These are phyloP conservation scores for Sinohyriopsis cumingii DNA, from an alignment of 2,888 invertebrate species.

Conservation along the genomic window DNA sequence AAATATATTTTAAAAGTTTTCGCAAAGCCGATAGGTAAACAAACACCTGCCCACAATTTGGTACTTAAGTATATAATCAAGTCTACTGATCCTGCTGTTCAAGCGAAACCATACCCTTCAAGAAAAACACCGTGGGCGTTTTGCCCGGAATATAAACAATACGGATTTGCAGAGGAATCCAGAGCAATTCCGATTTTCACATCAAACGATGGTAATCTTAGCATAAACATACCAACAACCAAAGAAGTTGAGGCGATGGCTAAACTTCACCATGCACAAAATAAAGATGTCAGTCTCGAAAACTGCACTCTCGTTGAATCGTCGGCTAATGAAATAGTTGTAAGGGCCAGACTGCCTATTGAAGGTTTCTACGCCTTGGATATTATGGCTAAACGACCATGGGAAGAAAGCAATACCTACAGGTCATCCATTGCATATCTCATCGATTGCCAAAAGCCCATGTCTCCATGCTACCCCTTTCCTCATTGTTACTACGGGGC, in stretches of 20 bases:
- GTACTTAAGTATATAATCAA: conserved; percentile 8
- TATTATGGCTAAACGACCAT: conserved; percentile 9
- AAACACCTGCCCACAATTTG: too few relatives aligned
- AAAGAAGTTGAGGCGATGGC: conserved; percentile 13
- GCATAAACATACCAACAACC: conserved; percentile 8
- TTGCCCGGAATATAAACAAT: conserved; percentile 9
- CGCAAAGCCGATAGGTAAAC: too few relatives aligned
- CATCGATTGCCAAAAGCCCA: conserved; percentile 9
- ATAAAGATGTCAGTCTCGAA: conserved; percentile 5
- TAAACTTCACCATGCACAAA: conserved; percentile 8
- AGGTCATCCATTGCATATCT: conserved; percentile 11
- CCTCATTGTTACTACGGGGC: conserved; percentile 6
- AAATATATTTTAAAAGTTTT: too few relatives aligned
- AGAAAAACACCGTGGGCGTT: conserved; percentile 11
- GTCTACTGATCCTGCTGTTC: background rate
- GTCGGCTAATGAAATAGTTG: conserved; percentile 1
- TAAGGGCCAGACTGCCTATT: conserved; percentile 10
- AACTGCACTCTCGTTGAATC: conserved; percentile 14
- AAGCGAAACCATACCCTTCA: conserved; percentile 1
- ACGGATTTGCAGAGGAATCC: conserved; percentile 13
- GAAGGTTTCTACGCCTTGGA: conserved; percentile 15
- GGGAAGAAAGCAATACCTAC: conserved; percentile 10
- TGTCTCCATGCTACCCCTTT: conserved; percentile 7
- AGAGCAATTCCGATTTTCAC: background rate
- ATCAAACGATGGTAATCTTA: conserved; percentile 10